Conservation (phyloP, 2,797 vertebrate genomes). For the Ceyx erithaca region DNA sequence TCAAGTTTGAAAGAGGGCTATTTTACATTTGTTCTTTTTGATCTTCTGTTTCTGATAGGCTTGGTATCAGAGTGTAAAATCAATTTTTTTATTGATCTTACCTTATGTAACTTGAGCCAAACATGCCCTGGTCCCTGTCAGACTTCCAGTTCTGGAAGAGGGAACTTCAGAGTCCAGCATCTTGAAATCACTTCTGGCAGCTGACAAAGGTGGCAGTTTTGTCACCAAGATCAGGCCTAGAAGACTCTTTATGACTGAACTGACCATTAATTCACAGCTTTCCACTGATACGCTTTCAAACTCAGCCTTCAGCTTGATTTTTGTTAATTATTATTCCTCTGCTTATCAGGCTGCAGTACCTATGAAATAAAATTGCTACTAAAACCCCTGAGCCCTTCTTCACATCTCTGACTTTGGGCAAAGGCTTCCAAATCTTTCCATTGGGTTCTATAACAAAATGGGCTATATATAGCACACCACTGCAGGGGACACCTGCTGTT, state of each 20-base stretch:
- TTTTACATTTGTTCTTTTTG: neutral
- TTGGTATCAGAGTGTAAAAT: neutral
- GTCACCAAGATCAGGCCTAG: neutral
- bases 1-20: neutral
- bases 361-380: neutral
- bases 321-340: neutral
- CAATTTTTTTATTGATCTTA: neutral
- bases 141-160: neutral
- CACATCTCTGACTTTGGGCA: neutral
- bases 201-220: neutral
- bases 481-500: neutral
- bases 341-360: neutral
- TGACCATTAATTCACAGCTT: neutral
- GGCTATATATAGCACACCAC: constrained; percentile 15
- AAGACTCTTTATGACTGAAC: neutral
- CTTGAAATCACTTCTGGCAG: neutral
- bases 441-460: neutral
- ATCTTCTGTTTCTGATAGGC: neutral
- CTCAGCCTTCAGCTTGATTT: neutral
- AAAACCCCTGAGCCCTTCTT: neutral
- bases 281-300: neutral
- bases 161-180: neutral
- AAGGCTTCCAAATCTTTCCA: constrained; percentile 11
- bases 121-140: neutral
- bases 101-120: neutral